Evolutionary conservation across 1,140 invertebrate species (phyloP), one percentile per base, ranked within the genome.

Genomic region (Aplysia californica): DNA sequence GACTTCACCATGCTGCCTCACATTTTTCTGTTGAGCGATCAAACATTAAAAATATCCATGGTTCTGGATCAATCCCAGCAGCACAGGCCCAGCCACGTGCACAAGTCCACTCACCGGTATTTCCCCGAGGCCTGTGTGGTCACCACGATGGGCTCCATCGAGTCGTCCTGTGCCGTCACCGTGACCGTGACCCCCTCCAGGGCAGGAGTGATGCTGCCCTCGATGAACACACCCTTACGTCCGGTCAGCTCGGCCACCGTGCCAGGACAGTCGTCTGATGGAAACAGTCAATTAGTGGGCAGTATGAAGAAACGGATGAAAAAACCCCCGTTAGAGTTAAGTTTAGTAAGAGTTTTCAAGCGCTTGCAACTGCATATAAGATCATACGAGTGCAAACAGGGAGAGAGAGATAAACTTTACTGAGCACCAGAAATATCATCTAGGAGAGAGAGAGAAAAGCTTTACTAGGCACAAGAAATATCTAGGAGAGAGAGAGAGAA

Each of bases 241-340:
- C 92, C 92, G 36, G 85, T 80, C 80, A 93, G 92, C 21, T 84
- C 82, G 0, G 90, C 87, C 0, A 89, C 92, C 78, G 93, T 92
- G 21, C 93, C 91, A n/a, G 93, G 90, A 87, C 97, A 98, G 79
- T 95, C 93, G 67, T 93, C 92, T 72, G 88, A 86, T 82, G 74
- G 55, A 18, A 50, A 50, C 44, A 50, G 10, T 15, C 10, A 50
- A 15, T 15, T 15, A 50, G 44, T n/a, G n/a, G 44, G 44, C 10
- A 15, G 44, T 15, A n/a, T 15, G 10, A 50, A 10, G 44, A 50
- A n/a, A 50, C 10, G 44, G 10, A 50, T 10, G 44, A 15, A 50
- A 50, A 50, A 15, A 2, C 23, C 10, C n/a, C 21, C 23, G n/a
- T 50, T n/a, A 29, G 18, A 50, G 23, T 33, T n/a, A 50, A 26